Conservation (phyloP, 2,888 invertebrate genomes). For the Psylliodes chrysocephalus region DNA sequence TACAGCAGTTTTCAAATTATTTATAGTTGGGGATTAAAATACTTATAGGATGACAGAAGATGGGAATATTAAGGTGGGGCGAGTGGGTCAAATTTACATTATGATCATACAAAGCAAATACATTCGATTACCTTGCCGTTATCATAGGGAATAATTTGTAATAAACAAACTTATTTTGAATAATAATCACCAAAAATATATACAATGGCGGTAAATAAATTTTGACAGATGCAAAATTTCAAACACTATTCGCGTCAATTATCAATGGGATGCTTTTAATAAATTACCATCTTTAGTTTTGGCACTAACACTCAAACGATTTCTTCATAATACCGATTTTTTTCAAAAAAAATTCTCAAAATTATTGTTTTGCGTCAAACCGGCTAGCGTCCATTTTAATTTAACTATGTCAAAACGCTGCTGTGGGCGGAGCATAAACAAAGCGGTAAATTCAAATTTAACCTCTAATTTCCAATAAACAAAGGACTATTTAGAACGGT, state of each 20-base stretch:
- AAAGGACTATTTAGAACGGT: not conserved
- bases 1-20: not conserved
- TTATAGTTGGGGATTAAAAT: not conserved
- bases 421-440: conserved; percentile 4
- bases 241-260: not conserved
- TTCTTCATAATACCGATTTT: not conserved
- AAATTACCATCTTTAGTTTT: not conserved
- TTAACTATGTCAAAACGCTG: conserved; percentile 13
- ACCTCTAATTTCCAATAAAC: not conserved
- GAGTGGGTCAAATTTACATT: conserved; percentile 5
- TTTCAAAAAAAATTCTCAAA: not conserved
- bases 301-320: not conserved
- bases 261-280: not conserved
- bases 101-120: not conserved
- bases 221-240: not conserved
- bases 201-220: conserved; percentile 1
- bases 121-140: not conserved
- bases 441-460: conserved; percentile 23
- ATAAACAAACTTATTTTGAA: not conserved
- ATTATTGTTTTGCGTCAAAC: conserved; percentile 1
- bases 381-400: conserved; percentile 23
- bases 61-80: not conserved
- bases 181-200: not conserved
- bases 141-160: no score
- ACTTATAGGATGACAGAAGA: not conserved